Evolutionary conservation across 37 sponge, comb jelly and placozoan species (phyloP).

Genomic region (Ianthella basta): DNA sequence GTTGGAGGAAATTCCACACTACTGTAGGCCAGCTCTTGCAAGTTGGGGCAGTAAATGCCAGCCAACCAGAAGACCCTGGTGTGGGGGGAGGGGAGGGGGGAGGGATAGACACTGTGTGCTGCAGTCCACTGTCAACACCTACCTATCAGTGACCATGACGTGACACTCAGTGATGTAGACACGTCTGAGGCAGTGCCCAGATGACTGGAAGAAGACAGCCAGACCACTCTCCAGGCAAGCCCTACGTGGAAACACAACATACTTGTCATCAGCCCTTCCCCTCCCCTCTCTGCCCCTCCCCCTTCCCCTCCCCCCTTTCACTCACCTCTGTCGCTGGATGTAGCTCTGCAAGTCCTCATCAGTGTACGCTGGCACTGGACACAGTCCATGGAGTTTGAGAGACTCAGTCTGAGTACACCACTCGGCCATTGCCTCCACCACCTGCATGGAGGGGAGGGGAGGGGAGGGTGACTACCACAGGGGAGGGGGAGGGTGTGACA

Average conservation of each 20-base stretch:
- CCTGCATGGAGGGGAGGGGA: not conserved
- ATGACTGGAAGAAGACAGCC: slow-evolving; percentile 16
- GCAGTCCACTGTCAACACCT: not conserved
- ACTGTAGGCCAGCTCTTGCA: slow-evolving; percentile 29
- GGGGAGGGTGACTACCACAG: too few species aligned
- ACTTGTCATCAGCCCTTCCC: too few species aligned
- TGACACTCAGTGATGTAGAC: slow-evolving; percentile 34
- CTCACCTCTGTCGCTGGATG: slow-evolving; percentile 24
- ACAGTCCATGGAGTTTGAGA: slow-evolving; percentile 8
- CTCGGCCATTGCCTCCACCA: not conserved
- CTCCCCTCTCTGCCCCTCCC: too few species aligned
- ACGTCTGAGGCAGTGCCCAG: slow-evolving; percentile 14
- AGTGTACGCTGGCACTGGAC: not conserved
- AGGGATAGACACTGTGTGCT: not conserved
- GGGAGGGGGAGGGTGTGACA: not conserved
- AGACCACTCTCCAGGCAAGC: slow-evolving; percentile 12
- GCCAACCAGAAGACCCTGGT: slow-evolving; percentile 13
- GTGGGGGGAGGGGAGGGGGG: not conserved
- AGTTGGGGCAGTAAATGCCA: slow-evolving; percentile 14
- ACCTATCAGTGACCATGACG: slow-evolving; percentile 33
- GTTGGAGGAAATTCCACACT: slow-evolving; percentile 2
- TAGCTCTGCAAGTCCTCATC: slow-evolving; percentile 14
- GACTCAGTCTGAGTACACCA: slow-evolving; percentile 24
- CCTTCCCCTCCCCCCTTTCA: too few species aligned
- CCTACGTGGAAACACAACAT: not conserved